Base-by-base conservation (phyloP, 1,140 invertebrate genomes). In the Macrocentrus cingulum region DNA sequence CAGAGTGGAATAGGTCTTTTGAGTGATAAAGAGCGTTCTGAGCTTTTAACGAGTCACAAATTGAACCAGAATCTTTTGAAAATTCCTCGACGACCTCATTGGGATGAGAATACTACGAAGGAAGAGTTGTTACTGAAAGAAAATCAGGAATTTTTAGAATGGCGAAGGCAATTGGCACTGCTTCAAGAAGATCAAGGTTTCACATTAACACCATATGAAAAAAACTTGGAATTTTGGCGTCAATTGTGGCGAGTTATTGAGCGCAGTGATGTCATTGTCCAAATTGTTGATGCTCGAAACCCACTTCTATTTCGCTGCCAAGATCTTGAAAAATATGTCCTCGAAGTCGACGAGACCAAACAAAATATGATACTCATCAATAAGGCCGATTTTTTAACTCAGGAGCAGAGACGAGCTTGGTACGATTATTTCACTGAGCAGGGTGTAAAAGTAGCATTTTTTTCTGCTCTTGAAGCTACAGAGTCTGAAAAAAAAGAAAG, bases 191-290 rank as follows among this genome's bases (percentile, higher is more conserved):
- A 84, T 18, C 85, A 96, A 45, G 87, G 86, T 7, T 74, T 98
- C 2, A 79, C 92, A 0, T 76, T 99, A 51, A 99, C 97, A 2
- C 98, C 97, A 0, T 99, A 97, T 81, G 98, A 99, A 72, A 92
- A 95, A 65, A 99, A 99, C 80, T 79, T 99, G 13, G 96, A 99
- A 75, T 93, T 99, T 61, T 99, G 98, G 98, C 84, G 96, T 37
- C 97, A 99, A 76, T 76, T 99, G 4, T 99, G 98, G 98, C 84
- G 97, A 65, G 97, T 99, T 1, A 85, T 99, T 13, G 98, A 99
- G 75, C 88, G 92, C 66, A 96, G 94, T 71, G 94, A 99, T 81
- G 84, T 99, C 39, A 81, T 99, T 22, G 87, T 99, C 8, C 94
- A 99, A 74, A 95, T 99, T 66, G 88, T 99, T 0, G 98, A 99